Percentiles rank a stretch among this genome's conserved stretches.
These are phyloP conservation scores for Leptinotarsa tumamoca DNA, from an alignment of 2,888 invertebrate genomes.

Conservation along the genomic window DNA sequence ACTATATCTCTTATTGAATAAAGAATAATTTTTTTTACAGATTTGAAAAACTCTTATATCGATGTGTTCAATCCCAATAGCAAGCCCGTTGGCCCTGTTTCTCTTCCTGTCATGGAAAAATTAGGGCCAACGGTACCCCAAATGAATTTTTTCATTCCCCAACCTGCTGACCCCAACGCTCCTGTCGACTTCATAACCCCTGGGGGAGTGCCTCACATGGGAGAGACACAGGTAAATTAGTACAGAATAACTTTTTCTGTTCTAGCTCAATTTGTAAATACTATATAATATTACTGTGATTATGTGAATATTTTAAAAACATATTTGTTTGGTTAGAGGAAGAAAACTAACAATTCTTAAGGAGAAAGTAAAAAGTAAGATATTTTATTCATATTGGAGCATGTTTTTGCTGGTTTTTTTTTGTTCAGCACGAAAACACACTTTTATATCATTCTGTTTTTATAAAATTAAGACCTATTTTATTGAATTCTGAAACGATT, in stretches of 20 bases:
- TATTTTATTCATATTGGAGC: conserved; percentile 29
- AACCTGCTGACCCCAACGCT: conserved; percentile 70
- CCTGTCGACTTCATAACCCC: conserved; percentile 71
- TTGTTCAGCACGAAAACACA: conserved; percentile 35
- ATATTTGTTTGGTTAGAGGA: conserved; percentile 51
- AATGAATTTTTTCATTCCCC: conserved; percentile 71
- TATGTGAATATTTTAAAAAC: conserved; percentile 26
- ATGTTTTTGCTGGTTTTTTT: conserved; percentile 30
- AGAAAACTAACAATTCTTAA: conserved; percentile 58
- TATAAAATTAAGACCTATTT: conserved; percentile 1
- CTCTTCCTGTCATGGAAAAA: conserved; percentile 64
- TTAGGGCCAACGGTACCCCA: conserved; percentile 59
- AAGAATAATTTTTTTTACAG: conserved; percentile 65
- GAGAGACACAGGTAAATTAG: conserved; percentile 58
- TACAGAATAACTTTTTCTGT: background rate
- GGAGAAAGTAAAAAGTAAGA: conserved; percentile 50
- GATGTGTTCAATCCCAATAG: conserved; percentile 88
- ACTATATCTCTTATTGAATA: background rate
- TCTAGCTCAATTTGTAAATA: conserved; percentile 16
- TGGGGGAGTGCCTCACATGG: conserved; percentile 53
- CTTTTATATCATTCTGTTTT: conserved; percentile 26
- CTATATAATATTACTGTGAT: conserved; percentile 8
- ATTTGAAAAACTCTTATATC: conserved; percentile 87
- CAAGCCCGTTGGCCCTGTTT: conserved; percentile 56
- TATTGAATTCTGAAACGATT: conserved; percentile 5